Conservation (phyloP, 2,113 vertebrate genomes). For the Corythoichthys intestinalis region DNA sequence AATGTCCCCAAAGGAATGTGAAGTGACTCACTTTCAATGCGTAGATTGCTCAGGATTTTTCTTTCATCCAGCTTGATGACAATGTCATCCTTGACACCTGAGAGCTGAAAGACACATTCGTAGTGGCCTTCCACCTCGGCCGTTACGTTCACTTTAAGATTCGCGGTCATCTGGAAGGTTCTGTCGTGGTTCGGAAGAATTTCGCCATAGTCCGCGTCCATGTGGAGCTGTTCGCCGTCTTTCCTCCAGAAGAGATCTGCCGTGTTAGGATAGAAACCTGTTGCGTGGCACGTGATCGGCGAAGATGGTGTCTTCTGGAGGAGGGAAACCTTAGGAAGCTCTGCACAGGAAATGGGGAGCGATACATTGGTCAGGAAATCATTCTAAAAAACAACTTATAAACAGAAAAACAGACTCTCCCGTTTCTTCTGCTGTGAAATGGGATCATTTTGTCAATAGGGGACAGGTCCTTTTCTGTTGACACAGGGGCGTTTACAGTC, state of each 20-base stretch:
- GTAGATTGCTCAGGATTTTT: no score
- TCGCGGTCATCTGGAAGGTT: constrained; percentile 32
- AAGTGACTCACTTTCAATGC: no score
- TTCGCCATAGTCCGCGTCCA: constrained; percentile 31
- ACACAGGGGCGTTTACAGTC: no score
- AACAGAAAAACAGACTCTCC: neutral
- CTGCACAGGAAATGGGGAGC: neutral
- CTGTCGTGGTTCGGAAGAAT: neutral
- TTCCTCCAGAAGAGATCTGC: constrained; percentile 31
- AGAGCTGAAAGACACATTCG: constrained; percentile 28
- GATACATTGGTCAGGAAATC: no score
- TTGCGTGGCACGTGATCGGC: constrained; percentile 26
- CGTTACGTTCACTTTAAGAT: constrained; percentile 5
- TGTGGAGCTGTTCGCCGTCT: constrained; percentile 28
- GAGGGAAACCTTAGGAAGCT: neutral
- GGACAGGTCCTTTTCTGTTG: no score
- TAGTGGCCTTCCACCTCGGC: constrained; percentile 16
- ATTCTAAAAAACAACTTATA: neutral
- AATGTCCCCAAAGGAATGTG: no score
- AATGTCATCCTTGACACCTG: neutral
- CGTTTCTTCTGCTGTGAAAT: no score
- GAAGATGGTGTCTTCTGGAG: constrained; percentile 43
- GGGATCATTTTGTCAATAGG: no score
- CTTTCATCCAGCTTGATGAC: constrained; percentile 5
- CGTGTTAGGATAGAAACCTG: neutral